A percentile compares a stretch with the other conserved stretches of the same genome.
These are phyloP conservation scores for Raillietiella orientalis DNA, from an alignment of 2,888 invertebrate genomes.

Conservation along the genomic window DNA sequence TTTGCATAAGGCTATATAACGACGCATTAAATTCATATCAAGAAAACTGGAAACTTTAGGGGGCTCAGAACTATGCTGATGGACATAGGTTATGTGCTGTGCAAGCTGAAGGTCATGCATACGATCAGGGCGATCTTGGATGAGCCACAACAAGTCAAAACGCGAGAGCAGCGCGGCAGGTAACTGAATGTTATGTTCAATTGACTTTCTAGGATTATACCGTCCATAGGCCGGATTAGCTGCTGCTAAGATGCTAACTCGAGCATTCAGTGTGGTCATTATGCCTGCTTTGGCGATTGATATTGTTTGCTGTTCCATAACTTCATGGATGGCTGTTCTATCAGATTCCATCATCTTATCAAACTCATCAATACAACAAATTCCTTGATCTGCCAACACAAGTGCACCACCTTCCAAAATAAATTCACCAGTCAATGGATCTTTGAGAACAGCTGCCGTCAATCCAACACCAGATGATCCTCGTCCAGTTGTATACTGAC, in stretches of 20 bases:
- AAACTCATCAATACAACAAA: slow-evolving; percentile 98
- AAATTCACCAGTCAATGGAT: slow-evolving; percentile 90
- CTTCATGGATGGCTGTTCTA: slow-evolving; percentile 84
- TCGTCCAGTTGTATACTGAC: slow-evolving; percentile 80
- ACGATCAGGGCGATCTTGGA: slow-evolving; percentile 37
- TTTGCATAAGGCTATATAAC: slow-evolving; percentile 70
- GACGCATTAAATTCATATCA: slow-evolving; percentile 69
- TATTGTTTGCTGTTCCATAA: slow-evolving; percentile 98
- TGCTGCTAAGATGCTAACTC: slow-evolving; percentile 87
- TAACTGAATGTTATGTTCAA: slow-evolving; percentile 90
- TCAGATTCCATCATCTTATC: slow-evolving; percentile 96
- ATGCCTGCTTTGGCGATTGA: slow-evolving; percentile 99
- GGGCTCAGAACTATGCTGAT: slow-evolving; percentile 65
- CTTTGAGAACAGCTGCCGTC: slow-evolving; percentile 92
- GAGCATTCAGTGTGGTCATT: slow-evolving; percentile 87
- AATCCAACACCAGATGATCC: slow-evolving; percentile 96
- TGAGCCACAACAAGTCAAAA: slow-evolving; percentile 84
- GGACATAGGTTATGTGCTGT: slow-evolving; percentile 90
- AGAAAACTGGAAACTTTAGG: slow-evolving; percentile 33
- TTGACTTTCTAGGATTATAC: slow-evolving; percentile 73
- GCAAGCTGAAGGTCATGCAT: slow-evolving; percentile 45
- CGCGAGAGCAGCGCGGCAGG: slow-evolving; percentile 88
- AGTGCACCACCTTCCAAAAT: slow-evolving; percentile 85
- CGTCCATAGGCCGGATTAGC: slow-evolving; percentile 97
- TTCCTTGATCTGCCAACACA: slow-evolving; percentile 79